Conservation (phyloP, 2,113 vertebrate species). For the Phoxinus phoxinus region DNA sequence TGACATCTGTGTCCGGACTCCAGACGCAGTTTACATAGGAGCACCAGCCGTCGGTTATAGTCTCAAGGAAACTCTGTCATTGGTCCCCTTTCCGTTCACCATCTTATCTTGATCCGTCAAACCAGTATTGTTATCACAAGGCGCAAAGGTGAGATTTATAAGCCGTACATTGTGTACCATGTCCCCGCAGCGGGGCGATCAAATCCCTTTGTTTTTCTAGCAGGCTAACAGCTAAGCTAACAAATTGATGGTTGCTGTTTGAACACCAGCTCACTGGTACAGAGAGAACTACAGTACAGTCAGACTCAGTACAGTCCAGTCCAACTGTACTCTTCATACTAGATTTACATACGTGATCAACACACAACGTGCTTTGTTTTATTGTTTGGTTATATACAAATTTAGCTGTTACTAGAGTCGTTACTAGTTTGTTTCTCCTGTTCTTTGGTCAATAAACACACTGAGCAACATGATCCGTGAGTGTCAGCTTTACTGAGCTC, state of each 20-base stretch:
- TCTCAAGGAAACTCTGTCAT: constrained; percentile 2
- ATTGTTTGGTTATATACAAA: not conserved
- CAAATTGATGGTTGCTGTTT: constrained; percentile 42
- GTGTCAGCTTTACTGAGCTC: constrained; percentile 42
- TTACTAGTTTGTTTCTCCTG: not conserved
- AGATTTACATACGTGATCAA: not conserved
- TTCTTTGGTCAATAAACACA: constrained; percentile 20
- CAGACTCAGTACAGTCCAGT: not conserved
- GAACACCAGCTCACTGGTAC: constrained; percentile 28
- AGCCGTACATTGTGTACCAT: not conserved
- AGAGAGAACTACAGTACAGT: not conserved
- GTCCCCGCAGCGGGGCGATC: constrained; percentile 38
- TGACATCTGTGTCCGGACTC: constrained; percentile 38
- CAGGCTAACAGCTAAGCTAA: constrained; percentile 56
- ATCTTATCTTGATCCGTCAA: not conserved
- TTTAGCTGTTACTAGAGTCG: not conserved
- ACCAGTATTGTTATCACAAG: not conserved
- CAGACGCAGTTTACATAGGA: constrained; percentile 1
- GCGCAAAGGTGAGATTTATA: not conserved
- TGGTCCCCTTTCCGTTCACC: not conserved
- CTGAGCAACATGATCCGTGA: constrained; percentile 29
- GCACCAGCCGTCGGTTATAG: not conserved
- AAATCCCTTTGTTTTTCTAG: constrained; percentile 61
- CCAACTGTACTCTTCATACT: not conserved
- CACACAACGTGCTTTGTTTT: not conserved